Evolutionary conservation across 2,113 vertebrate species (phyloP).

Genomic region (Dasyurus viverrinus): DNA sequence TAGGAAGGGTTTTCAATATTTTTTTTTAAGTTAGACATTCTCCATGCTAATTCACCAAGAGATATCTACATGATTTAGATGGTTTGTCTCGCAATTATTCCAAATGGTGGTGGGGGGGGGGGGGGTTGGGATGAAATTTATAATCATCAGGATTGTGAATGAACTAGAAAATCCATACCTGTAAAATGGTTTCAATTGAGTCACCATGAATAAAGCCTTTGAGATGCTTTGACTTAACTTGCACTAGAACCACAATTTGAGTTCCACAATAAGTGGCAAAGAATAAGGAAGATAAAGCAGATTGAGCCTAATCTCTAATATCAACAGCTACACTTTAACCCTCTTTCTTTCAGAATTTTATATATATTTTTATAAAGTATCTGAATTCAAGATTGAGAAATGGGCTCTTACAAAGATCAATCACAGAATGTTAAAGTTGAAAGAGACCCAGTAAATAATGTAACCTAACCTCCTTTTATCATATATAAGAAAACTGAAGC

Average conservation of each 20-base stretch:
- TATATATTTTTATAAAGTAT: no score
- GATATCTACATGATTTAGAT: not conserved
- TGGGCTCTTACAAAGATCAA: not conserved
- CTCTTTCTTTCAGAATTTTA: not conserved
- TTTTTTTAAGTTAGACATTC: not conserved
- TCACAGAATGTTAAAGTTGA: not conserved
- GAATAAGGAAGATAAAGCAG: not conserved
- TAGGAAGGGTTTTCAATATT: not conserved
- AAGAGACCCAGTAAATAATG: not conserved
- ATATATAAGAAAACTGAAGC: not conserved
- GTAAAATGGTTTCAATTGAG: not conserved
- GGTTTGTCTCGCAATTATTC: not conserved
- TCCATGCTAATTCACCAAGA: not conserved
- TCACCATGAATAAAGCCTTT: not conserved
- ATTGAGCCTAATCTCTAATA: not conserved
- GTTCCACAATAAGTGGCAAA: not conserved
- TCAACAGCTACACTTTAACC: not conserved
- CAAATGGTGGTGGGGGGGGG: not conserved
- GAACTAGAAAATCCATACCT: not conserved
- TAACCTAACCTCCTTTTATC: not conserved
- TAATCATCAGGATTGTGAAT: not conserved
- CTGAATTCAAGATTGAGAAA: not conserved
- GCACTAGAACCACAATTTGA: not conserved
- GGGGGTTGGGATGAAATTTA: not conserved
- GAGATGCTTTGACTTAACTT: not conserved